These are phyloP conservation scores for Ferrisia virgata DNA, from an alignment of 2,888 invertebrate genomes.

Conservation along the genomic window DNA sequence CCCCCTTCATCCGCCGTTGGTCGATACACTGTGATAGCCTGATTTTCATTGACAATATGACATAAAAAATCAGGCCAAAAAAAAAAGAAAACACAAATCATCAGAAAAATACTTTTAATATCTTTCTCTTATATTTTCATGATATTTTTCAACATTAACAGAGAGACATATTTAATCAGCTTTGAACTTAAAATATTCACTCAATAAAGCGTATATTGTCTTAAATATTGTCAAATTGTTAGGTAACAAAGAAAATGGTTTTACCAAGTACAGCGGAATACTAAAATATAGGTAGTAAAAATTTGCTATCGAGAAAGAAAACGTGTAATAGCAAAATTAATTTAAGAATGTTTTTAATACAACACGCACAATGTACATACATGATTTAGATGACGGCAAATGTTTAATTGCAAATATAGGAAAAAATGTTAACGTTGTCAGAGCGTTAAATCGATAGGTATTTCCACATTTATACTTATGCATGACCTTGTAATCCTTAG, in stretches of 20 bases:
- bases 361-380: not conserved
- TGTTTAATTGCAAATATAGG: not conserved
- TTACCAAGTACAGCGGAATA: not conserved
- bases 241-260: slow-evolving; percentile 11
- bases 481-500: not conserved
- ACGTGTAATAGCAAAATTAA: slow-evolving; percentile 1
- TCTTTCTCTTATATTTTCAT: not conserved
- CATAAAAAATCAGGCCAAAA: too few relatives aligned
- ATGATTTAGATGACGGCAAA: not conserved
- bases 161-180: not conserved
- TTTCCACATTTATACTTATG: not conserved
- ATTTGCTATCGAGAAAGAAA: not conserved
- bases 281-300: not conserved
- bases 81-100: not conserved
- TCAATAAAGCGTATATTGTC: slow-evolving; percentile 31
- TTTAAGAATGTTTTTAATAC: not conserved
- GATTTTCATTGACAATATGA: too few relatives aligned
- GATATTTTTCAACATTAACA: not conserved
- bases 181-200: slow-evolving; percentile 20
- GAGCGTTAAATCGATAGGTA: not conserved
- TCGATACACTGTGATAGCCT: too few relatives aligned
- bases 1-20: too few relatives aligned
- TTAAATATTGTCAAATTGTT: slow-evolving; percentile 23
- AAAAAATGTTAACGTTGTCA: not conserved
- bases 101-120: slow-evolving; percentile 1